phyloP scores from a whole-genome alignment of 2,113 vertebrate species.

The Nycticebus coucang region DNA sequence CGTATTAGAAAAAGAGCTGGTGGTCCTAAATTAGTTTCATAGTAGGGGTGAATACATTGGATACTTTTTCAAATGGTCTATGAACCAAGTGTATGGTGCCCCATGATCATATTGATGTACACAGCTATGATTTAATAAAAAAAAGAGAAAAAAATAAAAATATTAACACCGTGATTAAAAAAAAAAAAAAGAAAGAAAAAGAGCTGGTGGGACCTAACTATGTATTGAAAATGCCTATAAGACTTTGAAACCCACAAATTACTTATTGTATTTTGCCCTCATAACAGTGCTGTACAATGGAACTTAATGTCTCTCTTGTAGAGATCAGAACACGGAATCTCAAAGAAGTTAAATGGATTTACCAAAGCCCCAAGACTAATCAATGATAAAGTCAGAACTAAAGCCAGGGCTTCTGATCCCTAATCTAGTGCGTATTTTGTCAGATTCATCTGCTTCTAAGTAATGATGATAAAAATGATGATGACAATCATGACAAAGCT shows the following conservation, averaged over 20 bases:
- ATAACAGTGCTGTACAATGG: neutral
- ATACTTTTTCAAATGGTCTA: too few species aligned
- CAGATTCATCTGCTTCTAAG: neutral
- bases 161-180: too few species aligned
- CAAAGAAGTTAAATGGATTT: neutral
- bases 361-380: neutral
- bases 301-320: neutral
- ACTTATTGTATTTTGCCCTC: neutral
- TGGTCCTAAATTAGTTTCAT: too few species aligned
- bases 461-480: neutral
- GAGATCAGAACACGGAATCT: conserved; percentile 13
- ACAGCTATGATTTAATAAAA: too few species aligned
- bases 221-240: neutral
- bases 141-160: too few species aligned
- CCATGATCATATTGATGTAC: too few species aligned
- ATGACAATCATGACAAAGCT: neutral
- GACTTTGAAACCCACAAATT: neutral
- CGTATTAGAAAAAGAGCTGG: neutral
- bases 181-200: too few species aligned
- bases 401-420: neutral
- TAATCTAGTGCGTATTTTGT: neutral
- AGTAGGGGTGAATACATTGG: too few species aligned
- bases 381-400: neutral
- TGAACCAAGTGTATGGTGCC: too few species aligned
- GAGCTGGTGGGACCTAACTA: neutral